phyloP scores from a whole-genome alignment of 1,140 invertebrate genomes.

The Cydia strobilella region DNA sequence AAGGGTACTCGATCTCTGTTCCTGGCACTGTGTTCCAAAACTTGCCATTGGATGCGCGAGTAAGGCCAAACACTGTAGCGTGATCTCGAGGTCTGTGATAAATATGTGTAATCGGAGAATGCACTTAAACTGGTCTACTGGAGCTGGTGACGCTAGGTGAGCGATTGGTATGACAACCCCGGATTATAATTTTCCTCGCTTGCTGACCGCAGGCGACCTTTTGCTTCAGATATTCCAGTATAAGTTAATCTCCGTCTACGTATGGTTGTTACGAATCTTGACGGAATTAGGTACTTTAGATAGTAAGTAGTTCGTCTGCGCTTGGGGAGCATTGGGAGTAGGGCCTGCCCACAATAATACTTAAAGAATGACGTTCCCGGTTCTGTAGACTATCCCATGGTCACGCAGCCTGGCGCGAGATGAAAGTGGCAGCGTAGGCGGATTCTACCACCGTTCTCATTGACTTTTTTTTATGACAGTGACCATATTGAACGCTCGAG shows the following conservation, averaged over 20 bases:
- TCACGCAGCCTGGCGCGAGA: constrained; percentile 61
- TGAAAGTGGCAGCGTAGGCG: constrained; percentile 72
- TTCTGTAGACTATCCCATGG: constrained; percentile 38
- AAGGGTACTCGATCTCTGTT: constrained; percentile 49
- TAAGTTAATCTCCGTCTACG: background rate
- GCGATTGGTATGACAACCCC: too few relatives aligned
- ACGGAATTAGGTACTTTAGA: too few relatives aligned
- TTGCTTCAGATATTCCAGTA: background rate
- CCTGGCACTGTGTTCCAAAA: constrained; percentile 32
- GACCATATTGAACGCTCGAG: background rate
- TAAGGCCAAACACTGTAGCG: background rate
- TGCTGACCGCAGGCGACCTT: background rate
- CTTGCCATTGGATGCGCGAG: background rate
- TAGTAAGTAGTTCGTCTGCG: too few relatives aligned
- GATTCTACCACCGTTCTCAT: constrained; percentile 14
- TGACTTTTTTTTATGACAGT: constrained; percentile 1
- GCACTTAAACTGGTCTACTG: too few relatives aligned
- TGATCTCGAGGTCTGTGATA: background rate
- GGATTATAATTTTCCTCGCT: too few relatives aligned
- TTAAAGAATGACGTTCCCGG: constrained; percentile 57
- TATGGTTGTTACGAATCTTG: background rate
- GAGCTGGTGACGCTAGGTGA: too few relatives aligned
- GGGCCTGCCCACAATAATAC: constrained; percentile 49
- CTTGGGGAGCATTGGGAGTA: background rate
- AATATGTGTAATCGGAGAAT: background rate